These are phyloP conservation scores for Tylochromis polylepis DNA, from an alignment of 2,113 vertebrate species.

Conservation along the genomic window DNA sequence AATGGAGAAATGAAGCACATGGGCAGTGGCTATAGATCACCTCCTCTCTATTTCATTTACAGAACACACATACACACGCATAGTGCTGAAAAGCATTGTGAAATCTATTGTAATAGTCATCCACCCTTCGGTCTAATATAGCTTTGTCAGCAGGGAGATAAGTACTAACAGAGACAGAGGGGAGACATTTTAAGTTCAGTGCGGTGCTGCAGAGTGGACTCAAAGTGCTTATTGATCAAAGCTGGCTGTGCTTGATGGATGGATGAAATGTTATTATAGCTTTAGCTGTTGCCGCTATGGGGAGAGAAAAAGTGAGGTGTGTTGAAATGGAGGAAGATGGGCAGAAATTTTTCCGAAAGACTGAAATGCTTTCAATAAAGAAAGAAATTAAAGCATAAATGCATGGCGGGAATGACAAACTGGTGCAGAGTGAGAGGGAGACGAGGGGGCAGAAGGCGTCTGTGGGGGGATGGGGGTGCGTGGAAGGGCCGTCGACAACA, in stretches of 20 bases:
- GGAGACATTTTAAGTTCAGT: slow-evolving; percentile 62
- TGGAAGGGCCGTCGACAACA: slow-evolving; percentile 39
- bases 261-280: slow-evolving; percentile 61
- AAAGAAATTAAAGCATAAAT: not conserved
- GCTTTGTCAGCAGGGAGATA: slow-evolving; percentile 66
- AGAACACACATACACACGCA: slow-evolving; percentile 3
- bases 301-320: slow-evolving; percentile 1
- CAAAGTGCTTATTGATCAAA: slow-evolving; percentile 71
- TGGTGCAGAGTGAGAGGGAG: not conserved
- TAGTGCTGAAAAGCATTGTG: slow-evolving; percentile 32
- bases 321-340: not conserved
- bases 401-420: not conserved
- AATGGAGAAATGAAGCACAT: not conserved
- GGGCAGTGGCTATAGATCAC: slow-evolving; percentile 5
- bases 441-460: not conserved
- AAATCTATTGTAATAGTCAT: slow-evolving; percentile 51
- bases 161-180: slow-evolving; percentile 64
- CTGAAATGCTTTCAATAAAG: not conserved
- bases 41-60: slow-evolving; percentile 19
- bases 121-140: slow-evolving; percentile 39
- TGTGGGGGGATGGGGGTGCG: slow-evolving; percentile 27
- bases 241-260: slow-evolving; percentile 58
- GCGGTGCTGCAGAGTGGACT: slow-evolving; percentile 51
- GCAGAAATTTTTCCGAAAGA: not conserved
- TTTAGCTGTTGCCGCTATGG: slow-evolving; percentile 32